Evolutionary conservation across 1,140 invertebrate genomes (phyloP), one percentile per base, ranked within the genome.

Genomic region (Battus philenor): DNA sequence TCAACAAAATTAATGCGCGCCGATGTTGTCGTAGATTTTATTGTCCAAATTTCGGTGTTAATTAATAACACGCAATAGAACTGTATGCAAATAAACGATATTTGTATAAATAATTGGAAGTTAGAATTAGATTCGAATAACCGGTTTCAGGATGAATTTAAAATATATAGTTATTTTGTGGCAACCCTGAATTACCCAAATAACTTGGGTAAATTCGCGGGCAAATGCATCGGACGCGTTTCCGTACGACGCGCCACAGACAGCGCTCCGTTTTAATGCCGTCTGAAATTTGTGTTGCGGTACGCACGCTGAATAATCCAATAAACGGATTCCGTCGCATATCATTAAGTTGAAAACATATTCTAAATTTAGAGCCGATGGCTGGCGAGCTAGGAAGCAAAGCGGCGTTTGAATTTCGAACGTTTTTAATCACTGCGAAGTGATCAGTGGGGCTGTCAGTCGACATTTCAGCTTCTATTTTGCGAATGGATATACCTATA

Each of bases 201-300:
- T 59, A 68, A 70, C 58, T 66, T 48, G 26, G 47, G 45, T 58
- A 51, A 59, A 66, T 54, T 68, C 57, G 48, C 50, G 58, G 51
- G 50, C 58, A 59, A 61, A 61, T 59, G 60, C 60, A 54, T 46
- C 55, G 50, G 33, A 22, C 15, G 20, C 48, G 56, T 44, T 59
- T 64, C 60, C 60, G 52, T 26, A 39, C 43, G 15, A 22, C 16
- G 22, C 43, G 20, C 33, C 26, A 31, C 17, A 32, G 33, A 22
- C 43, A 33, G 44, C 18, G 18, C 43, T 46, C 32, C 49, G 26
- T 53, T 53, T 53, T 44, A 53, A 48, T 53, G 26, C 36, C 18
- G 29, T 48, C 44, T 22, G 27, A 31, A 36, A 36, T 36, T 44
- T 33, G 44, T 49, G 44, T 44, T 50, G 39, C 33, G 26, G 36